Conservation (phyloP, 2,888 invertebrate species). For the Trachelus tabidus region DNA sequence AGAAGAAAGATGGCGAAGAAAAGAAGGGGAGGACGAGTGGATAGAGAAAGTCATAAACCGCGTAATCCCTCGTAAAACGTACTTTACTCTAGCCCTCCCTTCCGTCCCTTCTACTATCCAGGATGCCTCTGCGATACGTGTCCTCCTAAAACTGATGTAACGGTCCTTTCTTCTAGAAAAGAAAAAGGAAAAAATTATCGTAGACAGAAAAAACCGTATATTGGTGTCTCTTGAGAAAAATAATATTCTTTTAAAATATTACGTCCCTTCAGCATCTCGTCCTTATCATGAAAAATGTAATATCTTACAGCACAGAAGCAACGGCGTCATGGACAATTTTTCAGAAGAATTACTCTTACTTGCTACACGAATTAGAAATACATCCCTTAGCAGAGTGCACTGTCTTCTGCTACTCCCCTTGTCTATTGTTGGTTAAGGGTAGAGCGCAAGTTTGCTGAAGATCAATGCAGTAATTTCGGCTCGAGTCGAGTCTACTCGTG, state of each 20-base stretch:
- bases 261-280: not conserved
- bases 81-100: conserved; percentile 37
- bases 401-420: conserved; percentile 1
- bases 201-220: not conserved
- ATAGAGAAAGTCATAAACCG: conserved; percentile 52
- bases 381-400: not conserved
- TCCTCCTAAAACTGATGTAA: conserved; percentile 9
- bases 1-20: conserved; percentile 20
- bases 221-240: not conserved
- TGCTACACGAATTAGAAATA: not conserved
- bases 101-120: not conserved
- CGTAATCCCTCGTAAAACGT: conserved; percentile 59
- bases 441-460: conserved; percentile 26
- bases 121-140: conserved; percentile 1
- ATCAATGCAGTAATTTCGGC: conserved; percentile 44
- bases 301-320: not conserved
- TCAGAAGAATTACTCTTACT: not conserved
- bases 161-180: not conserved
- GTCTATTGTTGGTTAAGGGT: conserved; percentile 32
- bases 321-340: not conserved
- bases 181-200: not conserved
- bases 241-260: not conserved
- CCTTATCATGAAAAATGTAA: not conserved
- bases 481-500: conserved; percentile 2
- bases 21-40: conserved; percentile 30